Evolutionary conservation across 2,888 invertebrate genomes (phyloP), one percentile per base, ranked within the genome.

Genomic region (Sinhomidia bicolor): DNA sequence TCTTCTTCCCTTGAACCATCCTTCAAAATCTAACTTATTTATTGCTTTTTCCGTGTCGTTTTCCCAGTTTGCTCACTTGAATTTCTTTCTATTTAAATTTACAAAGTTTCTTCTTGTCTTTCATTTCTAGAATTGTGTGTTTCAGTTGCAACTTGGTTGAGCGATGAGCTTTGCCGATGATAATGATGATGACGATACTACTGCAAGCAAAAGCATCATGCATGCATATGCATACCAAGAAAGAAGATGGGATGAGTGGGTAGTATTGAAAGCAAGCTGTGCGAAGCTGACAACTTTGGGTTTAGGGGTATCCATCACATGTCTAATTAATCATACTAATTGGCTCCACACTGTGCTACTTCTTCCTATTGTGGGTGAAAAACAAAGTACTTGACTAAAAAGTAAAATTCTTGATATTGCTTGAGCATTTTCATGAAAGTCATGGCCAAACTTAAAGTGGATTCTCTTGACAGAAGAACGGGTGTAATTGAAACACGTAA

Each of bases 301-400:
- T 57, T 60, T 60, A 20, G 62, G 83, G 62, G 76, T 87, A 91
- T 92, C 91, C 90, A 89, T 92, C 92, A 91, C 91, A 90, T 91
- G 91, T 92, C 92, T 89, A 91, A 92, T 92, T 92, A 91, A 92
- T 92, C 92, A 92, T 91, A 88, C 91, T 92, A 92, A 92, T 92
- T 92, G 91, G 92, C 89, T 90, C 74, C 87, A 84, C 85, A 84
- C 89, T 88, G 89, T 60, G 89, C 79, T 36, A 79, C 62, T 74
- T 86, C 14, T 47, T 62, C 68, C 54, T 20, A 78, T 85, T 88
- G 82, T 78, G 82, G 51, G 71, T 44, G 60, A 47, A 44, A 74
- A 82, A 76, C 74, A 44, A 32, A 44, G 51, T 26, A 23, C 83
- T 84, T 84, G 82, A 74, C 17, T 62, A 62, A 62, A 74, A 85